These are phyloP conservation scores for Salvelinus sp. DNA, from an alignment of 2,113 vertebrate genomes.

Conservation along the genomic window DNA sequence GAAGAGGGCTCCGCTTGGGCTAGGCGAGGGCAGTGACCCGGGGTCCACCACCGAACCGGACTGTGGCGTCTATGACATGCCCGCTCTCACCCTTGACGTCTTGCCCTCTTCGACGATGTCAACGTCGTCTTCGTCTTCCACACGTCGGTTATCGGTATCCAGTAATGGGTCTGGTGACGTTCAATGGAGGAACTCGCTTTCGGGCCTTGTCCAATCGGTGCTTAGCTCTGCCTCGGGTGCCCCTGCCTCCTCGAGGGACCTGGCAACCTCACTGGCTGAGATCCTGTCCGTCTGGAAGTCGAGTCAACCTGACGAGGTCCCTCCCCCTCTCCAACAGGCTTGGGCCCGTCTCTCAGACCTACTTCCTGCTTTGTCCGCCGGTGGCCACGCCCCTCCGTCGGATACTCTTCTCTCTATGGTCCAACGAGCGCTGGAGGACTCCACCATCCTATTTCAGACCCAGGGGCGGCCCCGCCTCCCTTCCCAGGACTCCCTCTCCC, in stretches of 20 bases:
- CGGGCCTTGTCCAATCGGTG: slow-evolving; percentile 69
- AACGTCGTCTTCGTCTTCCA: slow-evolving; percentile 57
- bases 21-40: slow-evolving; percentile 51
- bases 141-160: slow-evolving; percentile 72
- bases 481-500: slow-evolving; percentile 85
- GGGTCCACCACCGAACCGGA: slow-evolving; percentile 60
- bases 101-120: slow-evolving; percentile 62
- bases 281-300: slow-evolving; percentile 77
- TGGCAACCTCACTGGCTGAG: slow-evolving; percentile 73
- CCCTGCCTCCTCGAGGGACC: slow-evolving; percentile 63
- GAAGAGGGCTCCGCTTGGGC: slow-evolving; percentile 39
- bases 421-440: slow-evolving; percentile 75
- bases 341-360: slow-evolving; percentile 74
- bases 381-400: slow-evolving; percentile 56
- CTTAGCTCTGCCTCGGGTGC: slow-evolving; percentile 54
- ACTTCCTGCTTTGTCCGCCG: slow-evolving; percentile 65
- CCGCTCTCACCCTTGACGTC: slow-evolving; percentile 70
- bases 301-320: slow-evolving; percentile 64
- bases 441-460: slow-evolving; percentile 67
- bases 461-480: slow-evolving; percentile 80
- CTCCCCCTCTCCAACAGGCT: slow-evolving; percentile 68
- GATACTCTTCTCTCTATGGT: slow-evolving; percentile 69
- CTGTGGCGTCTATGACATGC: slow-evolving; percentile 86
- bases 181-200: slow-evolving; percentile 72
- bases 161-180: slow-evolving; percentile 76